phyloP scores from a whole-genome alignment of 2,113 vertebrate species.

The Elephas maximus region DNA sequence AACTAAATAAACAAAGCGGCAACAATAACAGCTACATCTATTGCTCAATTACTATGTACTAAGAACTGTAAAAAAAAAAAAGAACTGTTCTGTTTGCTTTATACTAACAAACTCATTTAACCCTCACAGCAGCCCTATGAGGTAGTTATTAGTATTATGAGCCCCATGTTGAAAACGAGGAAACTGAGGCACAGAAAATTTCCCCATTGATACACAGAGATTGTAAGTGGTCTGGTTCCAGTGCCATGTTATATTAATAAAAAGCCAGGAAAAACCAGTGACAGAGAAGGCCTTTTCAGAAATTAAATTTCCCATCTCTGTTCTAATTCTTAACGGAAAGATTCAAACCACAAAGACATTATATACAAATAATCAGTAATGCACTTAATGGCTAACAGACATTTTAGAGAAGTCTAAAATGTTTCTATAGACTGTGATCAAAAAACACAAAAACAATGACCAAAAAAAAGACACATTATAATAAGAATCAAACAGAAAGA shows the following conservation, averaged over 20 bases:
- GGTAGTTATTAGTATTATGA: not conserved
- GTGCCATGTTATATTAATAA: not conserved
- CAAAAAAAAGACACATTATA: not conserved
- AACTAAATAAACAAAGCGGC: not conserved
- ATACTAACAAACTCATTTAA: not conserved
- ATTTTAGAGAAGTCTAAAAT: not conserved
- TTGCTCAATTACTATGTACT: not conserved
- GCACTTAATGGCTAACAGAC: not conserved
- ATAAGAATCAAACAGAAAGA: conserved; percentile 32
- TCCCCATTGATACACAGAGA: not conserved
- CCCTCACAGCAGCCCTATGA: not conserved
- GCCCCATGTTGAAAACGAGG: not conserved
- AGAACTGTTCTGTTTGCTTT: not conserved
- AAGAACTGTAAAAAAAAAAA: not conserved
- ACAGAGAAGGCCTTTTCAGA: not conserved
- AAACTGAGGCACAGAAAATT: not conserved
- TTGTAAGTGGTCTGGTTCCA: not conserved
- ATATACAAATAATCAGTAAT: not conserved
- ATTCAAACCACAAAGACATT: not conserved
- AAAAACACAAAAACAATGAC: not conserved
- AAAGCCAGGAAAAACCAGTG: not conserved
- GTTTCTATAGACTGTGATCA: not conserved
- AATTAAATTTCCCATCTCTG: not conserved
- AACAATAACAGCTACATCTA: not conserved
- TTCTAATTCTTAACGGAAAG: not conserved